These are phyloP conservation scores for Sternotherus odoratus DNA, from an alignment of 2,797 vertebrate species.

Conservation along the genomic window DNA sequence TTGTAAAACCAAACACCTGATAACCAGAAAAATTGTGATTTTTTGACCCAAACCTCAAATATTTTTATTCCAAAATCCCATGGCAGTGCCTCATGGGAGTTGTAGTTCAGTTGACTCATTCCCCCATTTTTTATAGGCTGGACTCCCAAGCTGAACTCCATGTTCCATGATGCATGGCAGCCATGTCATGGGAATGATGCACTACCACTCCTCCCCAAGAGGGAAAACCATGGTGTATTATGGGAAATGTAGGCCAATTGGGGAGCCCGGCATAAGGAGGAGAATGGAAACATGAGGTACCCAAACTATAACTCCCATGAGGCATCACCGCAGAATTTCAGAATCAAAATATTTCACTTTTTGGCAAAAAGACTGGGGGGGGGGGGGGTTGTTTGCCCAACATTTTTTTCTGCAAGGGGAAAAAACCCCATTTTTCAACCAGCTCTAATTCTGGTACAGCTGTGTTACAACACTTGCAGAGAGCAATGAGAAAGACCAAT, in stretches of 20 bases:
- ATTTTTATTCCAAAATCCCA: neutral
- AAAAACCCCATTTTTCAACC: neutral
- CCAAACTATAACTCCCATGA: neutral
- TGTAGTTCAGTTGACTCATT: neutral
- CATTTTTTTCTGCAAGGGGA: neutral
- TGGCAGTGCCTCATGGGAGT: neutral
- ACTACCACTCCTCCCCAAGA: neutral
- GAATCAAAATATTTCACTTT: neutral
- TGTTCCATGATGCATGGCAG: neutral
- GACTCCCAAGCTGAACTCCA: neutral
- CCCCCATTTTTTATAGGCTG: neutral
- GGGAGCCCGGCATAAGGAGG: neutral
- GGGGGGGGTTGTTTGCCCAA: neutral
- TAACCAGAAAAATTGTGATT: neutral
- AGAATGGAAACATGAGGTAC: neutral
- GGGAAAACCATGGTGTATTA: neutral
- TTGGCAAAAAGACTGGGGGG: neutral
- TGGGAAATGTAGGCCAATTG: neutral
- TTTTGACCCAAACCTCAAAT: neutral
- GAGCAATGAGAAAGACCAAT: neutral
- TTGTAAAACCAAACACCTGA: neutral
- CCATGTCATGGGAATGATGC: neutral
- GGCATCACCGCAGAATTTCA: neutral
- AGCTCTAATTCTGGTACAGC: neutral
- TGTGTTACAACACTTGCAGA: neutral